phyloP scores from a whole-genome alignment of 2,888 invertebrate genomes.

The Oligia fasciuncula region DNA sequence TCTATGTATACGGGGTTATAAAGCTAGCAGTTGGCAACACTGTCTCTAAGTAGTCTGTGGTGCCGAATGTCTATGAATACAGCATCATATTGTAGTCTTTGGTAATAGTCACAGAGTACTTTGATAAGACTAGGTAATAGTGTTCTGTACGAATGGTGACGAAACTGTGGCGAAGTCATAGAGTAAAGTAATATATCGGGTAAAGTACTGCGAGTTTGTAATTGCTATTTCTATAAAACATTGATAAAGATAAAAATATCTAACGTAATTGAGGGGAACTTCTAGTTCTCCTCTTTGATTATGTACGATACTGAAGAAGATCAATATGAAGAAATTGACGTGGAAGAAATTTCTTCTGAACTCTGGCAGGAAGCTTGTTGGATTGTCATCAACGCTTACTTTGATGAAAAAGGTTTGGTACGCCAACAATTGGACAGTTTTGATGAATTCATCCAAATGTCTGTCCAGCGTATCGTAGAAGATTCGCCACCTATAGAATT shows the following conservation, averaged over 20 bases:
- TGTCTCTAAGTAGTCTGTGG: too few relatives aligned
- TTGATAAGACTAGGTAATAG: too few relatives aligned
- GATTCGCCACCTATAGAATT: slow-evolving; percentile 99
- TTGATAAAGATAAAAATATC: background rate
- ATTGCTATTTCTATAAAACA: background rate
- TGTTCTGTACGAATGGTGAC: background rate
- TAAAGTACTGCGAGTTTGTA: slow-evolving; percentile 7
- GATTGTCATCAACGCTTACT: slow-evolving; percentile 99
- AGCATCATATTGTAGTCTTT: too few relatives aligned
- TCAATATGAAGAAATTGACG: slow-evolving; percentile 95
- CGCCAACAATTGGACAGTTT: slow-evolving; percentile 99
- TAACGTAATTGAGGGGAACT: slow-evolving; percentile 53
- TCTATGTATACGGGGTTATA: too few relatives aligned
- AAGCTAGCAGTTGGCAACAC: too few relatives aligned
- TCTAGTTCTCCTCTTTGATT: slow-evolving; percentile 55
- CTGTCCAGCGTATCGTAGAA: slow-evolving; percentile 99
- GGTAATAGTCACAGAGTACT: too few relatives aligned
- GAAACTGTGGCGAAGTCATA: background rate
- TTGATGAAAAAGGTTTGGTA: slow-evolving; percentile 99
- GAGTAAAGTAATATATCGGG: too few relatives aligned
- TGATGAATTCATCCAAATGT: slow-evolving; percentile 99
- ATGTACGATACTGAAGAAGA: slow-evolving; percentile 90
- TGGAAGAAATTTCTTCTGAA: slow-evolving; percentile 99
- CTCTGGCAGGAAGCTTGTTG: slow-evolving; percentile 99
- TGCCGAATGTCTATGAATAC: too few relatives aligned